Base-by-base conservation (phyloP, 2,113 vertebrate species). In the Coregonus clupeaformis region DNA sequence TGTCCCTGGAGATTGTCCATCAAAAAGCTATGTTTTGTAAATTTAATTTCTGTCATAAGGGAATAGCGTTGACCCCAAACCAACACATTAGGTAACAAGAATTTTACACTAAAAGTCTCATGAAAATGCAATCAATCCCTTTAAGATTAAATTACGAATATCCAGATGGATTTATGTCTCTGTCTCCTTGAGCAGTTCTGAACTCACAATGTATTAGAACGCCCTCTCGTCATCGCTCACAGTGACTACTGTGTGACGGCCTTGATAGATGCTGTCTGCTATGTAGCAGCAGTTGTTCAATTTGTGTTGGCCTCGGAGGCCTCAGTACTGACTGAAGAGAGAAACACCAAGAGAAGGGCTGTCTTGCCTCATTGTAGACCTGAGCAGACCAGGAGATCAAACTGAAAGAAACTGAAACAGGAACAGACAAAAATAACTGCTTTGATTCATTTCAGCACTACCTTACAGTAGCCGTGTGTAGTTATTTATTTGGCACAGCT, bases 181-280 rank as follows among this genome's bases (percentile, higher is more conserved):
- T 6, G n/a, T 60, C 18, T 60, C n/a, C 57, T 60, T 60, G 57
- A 60, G 57, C 57, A 60, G 57, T 60, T 60, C 57, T 60, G 57
- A 60, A 60, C 57, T 60, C 18, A 18, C 49, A 63, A 25, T 18
- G n/a, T 22, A 24, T 70, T 60, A 60, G n/a, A 52, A 52, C 16
- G 16, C 49, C 57, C 57, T 60, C n/a, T 60, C 57, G 2, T 60
- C 57, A 22, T 20, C n/a, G 6, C 12, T 60, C 57, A 59, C 18
- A 6, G 57, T 60, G 57, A 60, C n/a, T 7, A 6, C n/a, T 20
- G 57, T 20, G n/a, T 60, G 18, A 60, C 57, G 7, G 18, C 6
- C 20, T 20, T 60, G 57, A 60, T 22, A 6, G 57, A 24, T 22
- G 14, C 49, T 52, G 49, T n/a, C 20, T 60, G 57, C n/a, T 60